These are phyloP conservation scores for Drosophila orena DNA, from an alignment of 1,140 invertebrate species.

Conservation along the genomic window DNA sequence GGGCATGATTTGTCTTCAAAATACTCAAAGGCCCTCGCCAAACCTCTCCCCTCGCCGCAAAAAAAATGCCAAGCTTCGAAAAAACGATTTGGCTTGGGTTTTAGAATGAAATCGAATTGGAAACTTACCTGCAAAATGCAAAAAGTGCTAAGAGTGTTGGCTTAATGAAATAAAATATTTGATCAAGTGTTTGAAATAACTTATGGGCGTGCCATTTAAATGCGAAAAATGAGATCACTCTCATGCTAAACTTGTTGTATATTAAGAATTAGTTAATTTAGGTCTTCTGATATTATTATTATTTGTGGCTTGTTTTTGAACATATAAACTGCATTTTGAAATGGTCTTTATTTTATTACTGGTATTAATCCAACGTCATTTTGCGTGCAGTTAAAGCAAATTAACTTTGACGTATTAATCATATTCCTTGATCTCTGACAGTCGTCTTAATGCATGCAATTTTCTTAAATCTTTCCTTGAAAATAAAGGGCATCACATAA, in stretches of 20 bases:
- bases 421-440: not conserved
- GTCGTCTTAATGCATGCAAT: not conserved
- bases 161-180: too few species aligned
- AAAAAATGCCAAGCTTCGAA: constrained; percentile 14
- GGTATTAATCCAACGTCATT: not conserved
- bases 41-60: not conserved
- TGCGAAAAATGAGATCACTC: too few species aligned
- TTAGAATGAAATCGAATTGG: constrained; percentile 22
- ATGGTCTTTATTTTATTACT: not conserved
- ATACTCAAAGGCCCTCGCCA: constrained; percentile 34
- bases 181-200: too few species aligned
- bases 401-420: not conserved
- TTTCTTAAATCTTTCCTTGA: not conserved
- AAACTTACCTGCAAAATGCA: constrained; percentile 3
- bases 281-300: not conserved
- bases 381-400: not conserved
- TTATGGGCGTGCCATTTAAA: too few species aligned
- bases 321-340: too few species aligned
- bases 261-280: too few species aligned
- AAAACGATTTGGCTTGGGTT: constrained; percentile 20
- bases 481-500: constrained; percentile 37
- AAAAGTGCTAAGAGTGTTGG: too few species aligned
- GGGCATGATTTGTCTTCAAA: constrained; percentile 80
- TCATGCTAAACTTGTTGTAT: too few species aligned
- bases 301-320: not conserved